These are phyloP conservation scores for Chaetogeoica ovagalla DNA, from an alignment of 2,888 invertebrate genomes.

Conservation along the genomic window DNA sequence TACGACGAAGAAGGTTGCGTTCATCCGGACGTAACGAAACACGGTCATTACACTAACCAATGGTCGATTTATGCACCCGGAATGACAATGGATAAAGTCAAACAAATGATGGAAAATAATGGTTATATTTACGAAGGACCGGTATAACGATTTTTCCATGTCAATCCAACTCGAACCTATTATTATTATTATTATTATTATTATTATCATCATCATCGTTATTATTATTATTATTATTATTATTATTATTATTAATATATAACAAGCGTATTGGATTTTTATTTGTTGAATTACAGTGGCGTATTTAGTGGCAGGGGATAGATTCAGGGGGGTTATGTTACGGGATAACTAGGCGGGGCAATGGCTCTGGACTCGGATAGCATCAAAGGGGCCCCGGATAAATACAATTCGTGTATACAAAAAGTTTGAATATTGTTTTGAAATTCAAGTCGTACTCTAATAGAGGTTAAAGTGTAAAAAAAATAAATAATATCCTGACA, in stretches of 20 bases:
- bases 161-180: neutral
- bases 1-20: conserved; percentile 31
- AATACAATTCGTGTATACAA: too few relatives aligned
- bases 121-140: conserved; percentile 33
- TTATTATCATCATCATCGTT: neutral
- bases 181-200: neutral
- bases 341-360: too few relatives aligned
- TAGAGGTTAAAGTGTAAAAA: too few relatives aligned
- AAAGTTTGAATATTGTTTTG: too few relatives aligned
- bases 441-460: too few relatives aligned
- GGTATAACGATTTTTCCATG: neutral
- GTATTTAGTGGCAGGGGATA: too few relatives aligned
- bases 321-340: too few relatives aligned
- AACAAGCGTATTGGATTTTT: neutral
- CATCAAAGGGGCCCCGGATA: too few relatives aligned
- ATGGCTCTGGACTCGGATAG: too few relatives aligned
- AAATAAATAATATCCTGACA: too few relatives aligned
- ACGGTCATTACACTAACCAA: conserved; percentile 23
- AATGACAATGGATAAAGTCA: conserved; percentile 1
- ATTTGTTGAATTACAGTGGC: neutral
- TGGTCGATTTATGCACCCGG: conserved; percentile 20
- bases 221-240: neutral
- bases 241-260: neutral
- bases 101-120: neutral
- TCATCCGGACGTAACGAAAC: neutral